Evolutionary conservation across 2,888 invertebrate genomes (phyloP).

Genomic region (Calliopum simillimum): DNA sequence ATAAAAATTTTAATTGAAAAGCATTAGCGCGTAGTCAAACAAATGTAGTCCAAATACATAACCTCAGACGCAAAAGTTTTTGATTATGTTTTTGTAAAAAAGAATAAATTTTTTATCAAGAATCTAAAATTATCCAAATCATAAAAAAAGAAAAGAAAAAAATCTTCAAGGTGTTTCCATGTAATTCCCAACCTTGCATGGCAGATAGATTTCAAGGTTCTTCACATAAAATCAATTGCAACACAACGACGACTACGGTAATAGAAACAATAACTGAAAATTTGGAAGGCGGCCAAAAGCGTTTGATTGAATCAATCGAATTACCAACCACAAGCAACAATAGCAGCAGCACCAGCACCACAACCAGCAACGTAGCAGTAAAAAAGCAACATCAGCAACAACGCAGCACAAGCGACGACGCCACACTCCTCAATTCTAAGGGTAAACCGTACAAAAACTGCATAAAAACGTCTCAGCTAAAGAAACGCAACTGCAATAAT

Average conservation of each 20-base stretch:
- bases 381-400: no score
- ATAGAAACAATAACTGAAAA: not conserved
- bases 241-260: conserved; percentile 1
- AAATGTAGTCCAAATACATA: conserved; percentile 20
- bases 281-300: conserved; percentile 16
- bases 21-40: not conserved
- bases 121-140: no score
- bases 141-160: not conserved
- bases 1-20: not conserved
- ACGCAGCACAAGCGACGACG: conserved; percentile 3
- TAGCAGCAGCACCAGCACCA: not conserved
- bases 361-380: conserved; percentile 6
- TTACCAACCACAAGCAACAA: not conserved
- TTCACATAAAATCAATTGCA: conserved; percentile 12
- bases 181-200: conserved; percentile 25
- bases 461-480: conserved; percentile 24
- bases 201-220: conserved; percentile 24
- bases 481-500: conserved; percentile 8
- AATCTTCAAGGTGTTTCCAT: conserved; percentile 1
- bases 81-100: not conserved
- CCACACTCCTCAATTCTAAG: not conserved
- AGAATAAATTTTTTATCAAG: not conserved
- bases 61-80: conserved; percentile 1
- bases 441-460: not conserved
- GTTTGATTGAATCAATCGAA: not conserved